These are phyloP conservation scores for Triplophysa dalaica DNA, from an alignment of 2,113 vertebrate species.

Conservation along the genomic window DNA sequence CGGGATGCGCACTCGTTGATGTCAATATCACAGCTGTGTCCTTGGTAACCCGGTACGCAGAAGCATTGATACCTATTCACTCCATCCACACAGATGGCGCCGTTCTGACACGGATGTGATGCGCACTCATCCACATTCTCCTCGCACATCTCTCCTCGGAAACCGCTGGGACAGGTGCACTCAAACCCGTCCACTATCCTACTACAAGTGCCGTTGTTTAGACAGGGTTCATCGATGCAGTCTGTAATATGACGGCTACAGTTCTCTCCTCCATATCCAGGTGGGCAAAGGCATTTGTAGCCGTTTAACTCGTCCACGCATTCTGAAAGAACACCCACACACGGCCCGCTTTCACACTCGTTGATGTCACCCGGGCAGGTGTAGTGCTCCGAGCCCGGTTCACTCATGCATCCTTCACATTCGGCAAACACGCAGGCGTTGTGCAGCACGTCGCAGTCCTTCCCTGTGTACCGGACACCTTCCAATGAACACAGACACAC, in stretches of 20 bases:
- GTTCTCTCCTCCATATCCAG: slow-evolving; percentile 65
- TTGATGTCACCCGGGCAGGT: slow-evolving; percentile 64
- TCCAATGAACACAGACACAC: slow-evolving; percentile 74
- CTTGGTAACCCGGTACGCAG: slow-evolving; percentile 95
- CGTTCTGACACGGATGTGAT: slow-evolving; percentile 85
- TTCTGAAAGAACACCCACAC: slow-evolving; percentile 60
- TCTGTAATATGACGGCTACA: slow-evolving; percentile 64
- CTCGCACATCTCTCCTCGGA: slow-evolving; percentile 74
- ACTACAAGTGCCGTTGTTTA: slow-evolving; percentile 77
- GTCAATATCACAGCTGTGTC: slow-evolving; percentile 89
- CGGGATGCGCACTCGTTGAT: slow-evolving; percentile 92
- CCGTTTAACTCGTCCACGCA: slow-evolving; percentile 70
- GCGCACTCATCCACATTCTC: slow-evolving; percentile 77
- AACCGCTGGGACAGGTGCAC: slow-evolving; percentile 74
- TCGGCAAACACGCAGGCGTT: slow-evolving; percentile 70
- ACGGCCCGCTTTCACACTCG: slow-evolving; percentile 77
- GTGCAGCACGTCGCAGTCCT: slow-evolving; percentile 76
- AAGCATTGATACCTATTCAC: slow-evolving; percentile 82
- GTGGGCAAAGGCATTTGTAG: slow-evolving; percentile 77
- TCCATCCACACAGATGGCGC: slow-evolving; percentile 85
- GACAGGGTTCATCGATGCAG: slow-evolving; percentile 80
- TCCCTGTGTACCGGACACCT: slow-evolving; percentile 72
- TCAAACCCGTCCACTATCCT: slow-evolving; percentile 59
- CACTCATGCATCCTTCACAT: slow-evolving; percentile 71
- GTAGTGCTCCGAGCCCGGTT: slow-evolving; percentile 66